Evolutionary conservation across 2,113 vertebrate species (phyloP), one percentile per base, ranked within the genome.

Genomic region (Ptyas mucosa): DNA sequence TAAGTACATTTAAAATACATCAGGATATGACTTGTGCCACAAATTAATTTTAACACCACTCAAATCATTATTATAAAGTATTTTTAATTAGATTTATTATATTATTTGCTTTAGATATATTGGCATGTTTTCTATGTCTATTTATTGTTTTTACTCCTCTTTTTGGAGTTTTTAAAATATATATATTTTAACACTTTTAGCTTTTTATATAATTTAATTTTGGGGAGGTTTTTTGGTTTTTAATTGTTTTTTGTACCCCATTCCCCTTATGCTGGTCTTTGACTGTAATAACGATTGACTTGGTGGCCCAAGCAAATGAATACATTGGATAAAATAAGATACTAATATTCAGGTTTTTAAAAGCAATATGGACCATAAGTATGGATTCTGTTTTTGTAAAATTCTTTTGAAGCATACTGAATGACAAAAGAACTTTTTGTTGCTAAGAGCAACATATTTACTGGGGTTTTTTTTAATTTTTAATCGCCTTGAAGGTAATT

Each of bases 381-480:
- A 95, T 91, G 94, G 91, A 87, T 91, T 93, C 92, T 92, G 91
- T 54, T 49, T 96, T 64, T 92, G 29, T 94, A 92, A 95, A 95
- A 91, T 85, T 93, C 94, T 94, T 96, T 96, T 97, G n/a, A 69
- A 69, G n/a, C 14, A 34, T 69, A 29, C 29, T 34, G 64, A 69
- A 69, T 34, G n/a, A 69, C 64, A 34, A 34, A 75, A 75, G 1
- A 18, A 75, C 14, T 75, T 75, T 75, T 75, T 75, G 14, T 75
- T 75, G 12, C n/a, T 11, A 15, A n/a, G 4, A 69, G 11, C 14
- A 34, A 75, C 14, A 34, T n/a, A 8, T 75, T 75, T 34, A 34
- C n/a, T 69, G 26, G 4, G 0, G 21, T 23, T 57, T 21, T 55
- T 55, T 58, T 55, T 54, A 8, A 53, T 12, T 75, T 75, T 34